Conservation (phyloP, 2,113 vertebrate species). For the Gila orcuttii region DNA sequence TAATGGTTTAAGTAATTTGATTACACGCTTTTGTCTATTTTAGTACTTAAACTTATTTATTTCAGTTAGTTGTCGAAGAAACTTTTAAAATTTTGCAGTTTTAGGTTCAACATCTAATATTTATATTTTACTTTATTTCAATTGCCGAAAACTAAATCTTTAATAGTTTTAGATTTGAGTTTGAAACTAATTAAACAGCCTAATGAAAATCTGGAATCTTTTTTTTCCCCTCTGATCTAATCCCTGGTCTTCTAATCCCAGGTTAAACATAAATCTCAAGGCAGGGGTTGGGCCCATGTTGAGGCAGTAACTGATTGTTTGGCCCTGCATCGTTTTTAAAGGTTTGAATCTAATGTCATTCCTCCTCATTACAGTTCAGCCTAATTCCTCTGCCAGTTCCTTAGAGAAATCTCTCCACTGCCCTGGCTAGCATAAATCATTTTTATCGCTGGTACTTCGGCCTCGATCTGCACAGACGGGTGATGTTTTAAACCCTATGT, state of each 20-base stretch:
- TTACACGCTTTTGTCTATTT: neutral
- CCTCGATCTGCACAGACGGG: slow-evolving; percentile 54
- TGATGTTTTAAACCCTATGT: slow-evolving; percentile 65
- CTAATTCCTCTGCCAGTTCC: slow-evolving; percentile 61
- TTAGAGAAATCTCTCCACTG: slow-evolving; percentile 63
- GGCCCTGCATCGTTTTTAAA: slow-evolving; percentile 45
- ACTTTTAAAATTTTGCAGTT: too few species aligned
- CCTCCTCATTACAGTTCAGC: slow-evolving; percentile 72
- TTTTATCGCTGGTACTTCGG: slow-evolving; percentile 68
- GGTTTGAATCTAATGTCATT: slow-evolving; percentile 55
- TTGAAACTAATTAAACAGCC: neutral
- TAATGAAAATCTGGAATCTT: neutral
- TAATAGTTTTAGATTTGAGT: neutral
- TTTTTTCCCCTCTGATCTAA: neutral
- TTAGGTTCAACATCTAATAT: too few species aligned
- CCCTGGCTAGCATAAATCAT: slow-evolving; percentile 67
- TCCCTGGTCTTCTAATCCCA: slow-evolving; percentile 6
- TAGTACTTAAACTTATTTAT: neutral
- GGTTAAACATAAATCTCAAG: neutral
- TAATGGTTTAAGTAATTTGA: neutral
- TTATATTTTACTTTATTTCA: neutral
- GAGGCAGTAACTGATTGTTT: slow-evolving; percentile 35
- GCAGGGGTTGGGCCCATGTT: neutral
- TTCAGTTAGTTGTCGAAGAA: too few species aligned
- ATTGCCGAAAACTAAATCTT: neutral